phyloP scores from a whole-genome alignment of 2,113 vertebrate species.

The Scophthalmus maximus region DNA sequence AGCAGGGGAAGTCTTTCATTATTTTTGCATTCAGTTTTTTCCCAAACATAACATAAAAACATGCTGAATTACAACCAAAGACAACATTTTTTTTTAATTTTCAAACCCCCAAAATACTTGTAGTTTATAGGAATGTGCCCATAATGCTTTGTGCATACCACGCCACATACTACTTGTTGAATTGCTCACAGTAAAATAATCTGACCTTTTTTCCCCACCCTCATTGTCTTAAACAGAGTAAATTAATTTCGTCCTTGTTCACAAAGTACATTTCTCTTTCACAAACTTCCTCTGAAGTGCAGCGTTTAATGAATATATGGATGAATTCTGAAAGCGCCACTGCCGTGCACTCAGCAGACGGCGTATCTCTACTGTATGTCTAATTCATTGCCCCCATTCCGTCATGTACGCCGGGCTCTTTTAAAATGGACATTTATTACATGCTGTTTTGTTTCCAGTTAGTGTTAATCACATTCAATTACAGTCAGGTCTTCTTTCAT shows the following conservation, averaged over 20 bases:
- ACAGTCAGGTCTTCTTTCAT: constrained; percentile 65
- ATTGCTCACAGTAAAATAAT: not conserved
- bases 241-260: not conserved
- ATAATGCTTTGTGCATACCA: too few relatives aligned
- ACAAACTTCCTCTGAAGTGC: constrained; percentile 10
- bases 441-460: constrained; percentile 77
- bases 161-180: not conserved
- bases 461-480: constrained; percentile 76
- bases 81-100: too few relatives aligned
- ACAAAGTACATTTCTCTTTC: not conserved
- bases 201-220: not conserved
- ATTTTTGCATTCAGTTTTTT: too few relatives aligned
- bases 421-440: constrained; percentile 71
- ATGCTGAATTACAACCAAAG: too few relatives aligned
- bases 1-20: too few relatives aligned
- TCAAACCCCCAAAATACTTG: too few relatives aligned
- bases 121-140: too few relatives aligned
- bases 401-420: constrained; percentile 56
- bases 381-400: constrained; percentile 76
- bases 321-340: constrained; percentile 23
- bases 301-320: constrained; percentile 27
- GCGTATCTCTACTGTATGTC: constrained; percentile 46
- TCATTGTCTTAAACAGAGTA: not conserved
- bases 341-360: constrained; percentile 35
- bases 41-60: too few relatives aligned